These are phyloP conservation scores for Drosophila erecta DNA, from an alignment of 1,140 invertebrate species.

Conservation along the genomic window DNA sequence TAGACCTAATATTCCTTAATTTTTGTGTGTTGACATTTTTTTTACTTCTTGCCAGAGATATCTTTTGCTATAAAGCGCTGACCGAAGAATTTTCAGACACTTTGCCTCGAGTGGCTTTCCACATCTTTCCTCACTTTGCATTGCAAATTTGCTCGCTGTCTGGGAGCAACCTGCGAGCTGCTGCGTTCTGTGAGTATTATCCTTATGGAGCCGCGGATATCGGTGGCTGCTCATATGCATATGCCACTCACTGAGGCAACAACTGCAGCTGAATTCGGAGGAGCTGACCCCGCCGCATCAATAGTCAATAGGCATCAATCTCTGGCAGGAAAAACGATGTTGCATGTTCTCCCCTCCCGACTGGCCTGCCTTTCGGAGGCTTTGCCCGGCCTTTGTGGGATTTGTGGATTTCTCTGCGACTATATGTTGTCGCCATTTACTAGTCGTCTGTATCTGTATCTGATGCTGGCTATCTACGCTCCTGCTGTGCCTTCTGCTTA, in stretches of 20 bases:
- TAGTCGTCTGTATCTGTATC: conserved; percentile 68
- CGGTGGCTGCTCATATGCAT: conserved; percentile 71
- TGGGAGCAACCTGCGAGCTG: conserved; percentile 64
- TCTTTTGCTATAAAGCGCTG: not conserved
- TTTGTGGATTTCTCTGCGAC: conserved; percentile 26
- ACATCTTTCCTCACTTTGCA: conserved; percentile 50
- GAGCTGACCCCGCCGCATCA: conserved; percentile 61
- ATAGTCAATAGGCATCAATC: conserved; percentile 83
- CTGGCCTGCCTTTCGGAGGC: conserved; percentile 19
- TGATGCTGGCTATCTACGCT: conserved; percentile 84
- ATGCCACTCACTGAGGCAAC: conserved; percentile 57
- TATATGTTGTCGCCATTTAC: conserved; percentile 76
- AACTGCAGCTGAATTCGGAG: conserved; percentile 7
- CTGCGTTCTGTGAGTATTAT: conserved; percentile 60
- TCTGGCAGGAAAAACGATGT: conserved; percentile 60
- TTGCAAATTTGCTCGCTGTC: conserved; percentile 60
- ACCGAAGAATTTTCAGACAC: conserved; percentile 19
- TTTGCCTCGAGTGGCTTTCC: not conserved
- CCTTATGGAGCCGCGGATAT: conserved; percentile 58
- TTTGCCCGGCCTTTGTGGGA: conserved; percentile 4
- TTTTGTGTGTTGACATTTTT: no score
- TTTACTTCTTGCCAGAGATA: not conserved
- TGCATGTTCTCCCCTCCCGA: conserved; percentile 49
- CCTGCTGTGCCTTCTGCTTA: conserved; percentile 84
- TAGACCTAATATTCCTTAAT: no score